Evolutionary conservation across 2,888 invertebrate genomes (phyloP), one percentile per base, ranked within the genome.

Genomic region (Stictocephala bisonia): DNA sequence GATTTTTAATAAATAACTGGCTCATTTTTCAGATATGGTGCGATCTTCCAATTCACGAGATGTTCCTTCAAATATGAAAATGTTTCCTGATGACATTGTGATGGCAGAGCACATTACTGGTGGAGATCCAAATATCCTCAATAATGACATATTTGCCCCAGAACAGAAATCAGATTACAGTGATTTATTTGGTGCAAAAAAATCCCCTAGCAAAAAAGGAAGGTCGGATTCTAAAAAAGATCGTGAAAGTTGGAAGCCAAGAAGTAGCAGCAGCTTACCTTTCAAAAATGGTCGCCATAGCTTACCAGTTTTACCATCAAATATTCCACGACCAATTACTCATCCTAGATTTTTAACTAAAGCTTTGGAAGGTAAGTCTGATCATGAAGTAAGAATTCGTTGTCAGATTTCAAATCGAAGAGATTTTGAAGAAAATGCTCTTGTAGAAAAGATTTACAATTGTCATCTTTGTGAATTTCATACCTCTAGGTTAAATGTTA

Each of bases 1-100:
- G 44, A n/a, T 44, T 44, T 44, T 6, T 44, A 9, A 13, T 13
- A 13, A n/a, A n/a, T n/a, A n/a, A n/a, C n/a, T n/a, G n/a, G n/a
- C n/a, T 41, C n/a, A 51, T 60, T 18, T 58, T 50, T 3, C 70
- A 71, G 74, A 71, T 22, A 71, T 73, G 70, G 60, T 69, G 56
- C 53, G 69, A 24, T 51, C 51, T 2, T 50, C 71, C n/a, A 64
- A 53, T 40, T 60, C 87, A 80, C 87, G 89, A 44, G 85, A 84
- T 78, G 83, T 84, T 20, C 81, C 83, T 15, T 83, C 81, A 56
- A 88, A 87, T 77, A 91, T 93, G 91, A 89, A 91, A 77, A 93
- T 93, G 83, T 94, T 95, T 84, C 92, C 92, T 0, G 87, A 88
- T 56, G 94, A 94, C 84, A 88, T 95, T 1, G 86, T 88, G 69